Conservation (phyloP, 2,888 invertebrate genomes). For the Cenopis cana region DNA sequence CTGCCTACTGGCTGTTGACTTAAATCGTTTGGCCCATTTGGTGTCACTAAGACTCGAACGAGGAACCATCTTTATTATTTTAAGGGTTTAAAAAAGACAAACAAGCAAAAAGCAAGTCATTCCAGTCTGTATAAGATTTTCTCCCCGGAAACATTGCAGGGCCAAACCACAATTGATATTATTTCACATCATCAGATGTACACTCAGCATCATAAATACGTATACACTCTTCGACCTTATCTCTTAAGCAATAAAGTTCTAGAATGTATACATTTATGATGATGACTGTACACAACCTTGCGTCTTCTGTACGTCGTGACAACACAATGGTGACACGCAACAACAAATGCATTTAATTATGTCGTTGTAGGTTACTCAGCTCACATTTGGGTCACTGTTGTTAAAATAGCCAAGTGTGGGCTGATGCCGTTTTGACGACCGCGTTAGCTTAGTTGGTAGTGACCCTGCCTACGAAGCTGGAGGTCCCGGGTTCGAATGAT, state of each 20-base stretch:
- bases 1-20: too few species aligned
- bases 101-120: neutral
- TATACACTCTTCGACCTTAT: too few species aligned
- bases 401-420: neutral
- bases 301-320: slow-evolving; percentile 28
- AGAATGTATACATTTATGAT: too few species aligned
- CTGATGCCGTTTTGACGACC: too few species aligned
- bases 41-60: too few species aligned
- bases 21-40: neutral
- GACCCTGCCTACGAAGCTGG: too few species aligned
- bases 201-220: too few species aligned
- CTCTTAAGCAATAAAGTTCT: too few species aligned
- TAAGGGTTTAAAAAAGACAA: too few species aligned
- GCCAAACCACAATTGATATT: slow-evolving; percentile 7
- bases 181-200: slow-evolving; percentile 29
- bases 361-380: slow-evolving; percentile 49
- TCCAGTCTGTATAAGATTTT: neutral
- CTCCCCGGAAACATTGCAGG: slow-evolving; percentile 5
- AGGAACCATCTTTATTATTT: too few species aligned
- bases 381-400: slow-evolving; percentile 48
- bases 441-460: too few species aligned
- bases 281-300: neutral
- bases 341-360: slow-evolving; percentile 53
- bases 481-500: too few species aligned
- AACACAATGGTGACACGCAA: slow-evolving; percentile 56